phyloP scores from a whole-genome alignment of 1,140 invertebrate species.

The Teleopsis dalmanni region DNA sequence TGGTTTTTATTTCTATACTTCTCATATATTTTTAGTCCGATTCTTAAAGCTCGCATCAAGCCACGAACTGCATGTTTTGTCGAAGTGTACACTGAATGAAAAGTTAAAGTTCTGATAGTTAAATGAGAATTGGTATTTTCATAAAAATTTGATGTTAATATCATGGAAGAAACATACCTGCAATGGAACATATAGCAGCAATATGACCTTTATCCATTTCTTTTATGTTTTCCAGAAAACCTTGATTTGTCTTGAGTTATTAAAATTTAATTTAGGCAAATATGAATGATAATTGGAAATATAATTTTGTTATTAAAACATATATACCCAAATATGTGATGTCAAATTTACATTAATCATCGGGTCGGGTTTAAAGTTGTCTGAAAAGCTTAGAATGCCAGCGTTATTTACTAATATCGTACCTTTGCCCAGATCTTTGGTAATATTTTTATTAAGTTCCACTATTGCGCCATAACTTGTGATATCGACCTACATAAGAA shows the following conservation, averaged over 20 bases:
- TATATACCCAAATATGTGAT: slow-evolving; percentile 15
- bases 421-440: slow-evolving; percentile 10
- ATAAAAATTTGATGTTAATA: neutral
- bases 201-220: slow-evolving; percentile 72
- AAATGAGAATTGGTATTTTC: neutral
- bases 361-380: neutral
- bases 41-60: slow-evolving; percentile 57
- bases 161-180: slow-evolving; percentile 43
- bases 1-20: neutral
- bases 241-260: slow-evolving; percentile 50
- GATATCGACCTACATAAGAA: slow-evolving; percentile 10
- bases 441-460: slow-evolving; percentile 8
- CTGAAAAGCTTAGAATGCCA: slow-evolving; percentile 7
- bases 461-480: slow-evolving; percentile 3
- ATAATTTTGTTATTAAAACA: no score
- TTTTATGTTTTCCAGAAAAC: slow-evolving; percentile 74
- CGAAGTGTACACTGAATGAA: slow-evolving; percentile 49
- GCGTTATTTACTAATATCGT: slow-evolving; percentile 20
- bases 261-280: neutral
- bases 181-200: slow-evolving; percentile 72
- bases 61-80: slow-evolving; percentile 66
- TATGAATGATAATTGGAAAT: neutral
- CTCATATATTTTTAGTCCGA: slow-evolving; percentile 2
- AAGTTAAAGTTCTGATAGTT: slow-evolving; percentile 41
- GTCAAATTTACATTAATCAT: slow-evolving; percentile 14